Percentiles rank a stretch among this genome's conserved stretches.
These are phyloP conservation scores for Seriola quinqueradiata DNA, from an alignment of 2,113 vertebrate genomes.

Conservation along the genomic window DNA sequence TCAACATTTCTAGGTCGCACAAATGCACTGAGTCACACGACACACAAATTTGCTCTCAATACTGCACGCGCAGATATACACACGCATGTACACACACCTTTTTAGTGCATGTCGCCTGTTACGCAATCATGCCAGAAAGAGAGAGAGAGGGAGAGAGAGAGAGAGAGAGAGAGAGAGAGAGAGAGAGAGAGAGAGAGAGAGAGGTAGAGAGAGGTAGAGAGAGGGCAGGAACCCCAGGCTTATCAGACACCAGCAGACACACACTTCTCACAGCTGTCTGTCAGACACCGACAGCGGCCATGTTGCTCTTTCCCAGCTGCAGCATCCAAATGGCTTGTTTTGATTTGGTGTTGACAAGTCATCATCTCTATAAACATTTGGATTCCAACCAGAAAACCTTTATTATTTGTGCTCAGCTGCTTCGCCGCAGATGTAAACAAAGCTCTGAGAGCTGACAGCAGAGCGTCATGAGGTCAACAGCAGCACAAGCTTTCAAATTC, in stretches of 20 bases:
- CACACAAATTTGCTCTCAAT: conserved; percentile 25
- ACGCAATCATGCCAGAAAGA: conserved; percentile 61
- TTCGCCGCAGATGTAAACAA: background rate
- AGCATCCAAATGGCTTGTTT: conserved; percentile 41
- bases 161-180: background rate
- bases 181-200: background rate
- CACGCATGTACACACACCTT: background rate
- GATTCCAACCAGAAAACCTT: conserved; percentile 10
- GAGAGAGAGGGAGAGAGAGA: background rate
- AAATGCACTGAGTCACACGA: conserved; percentile 28
- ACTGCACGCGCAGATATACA: conserved; percentile 13
- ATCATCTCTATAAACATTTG: conserved; percentile 20
- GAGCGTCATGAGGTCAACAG: background rate
- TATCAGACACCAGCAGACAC: conserved; percentile 56
- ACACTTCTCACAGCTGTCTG: conserved; percentile 56
- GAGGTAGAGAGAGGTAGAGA: background rate
- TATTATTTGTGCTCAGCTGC: conserved; percentile 1
- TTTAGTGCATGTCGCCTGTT: conserved; percentile 54
- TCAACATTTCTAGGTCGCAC: conserved; percentile 66
- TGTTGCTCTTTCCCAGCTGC: conserved; percentile 56
- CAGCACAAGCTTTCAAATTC: background rate
- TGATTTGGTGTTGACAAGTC: conserved; percentile 17
- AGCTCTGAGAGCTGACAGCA: background rate
- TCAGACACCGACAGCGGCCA: conserved; percentile 41
- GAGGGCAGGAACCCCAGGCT: conserved; percentile 22